These are phyloP conservation scores for Agrotis exclamationis DNA, from an alignment of 2,888 invertebrate genomes.

Conservation along the genomic window DNA sequence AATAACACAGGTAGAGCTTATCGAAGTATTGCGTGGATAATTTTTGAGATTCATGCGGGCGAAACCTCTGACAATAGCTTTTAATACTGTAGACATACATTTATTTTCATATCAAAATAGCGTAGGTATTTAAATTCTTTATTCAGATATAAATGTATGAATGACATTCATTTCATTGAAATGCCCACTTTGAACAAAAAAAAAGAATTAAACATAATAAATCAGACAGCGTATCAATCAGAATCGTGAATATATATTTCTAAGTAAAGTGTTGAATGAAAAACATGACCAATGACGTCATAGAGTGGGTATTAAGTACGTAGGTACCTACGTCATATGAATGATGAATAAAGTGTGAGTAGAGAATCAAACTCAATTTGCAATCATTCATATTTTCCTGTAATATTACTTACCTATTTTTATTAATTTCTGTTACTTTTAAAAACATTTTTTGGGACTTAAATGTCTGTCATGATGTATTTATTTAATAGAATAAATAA, in stretches of 20 bases:
- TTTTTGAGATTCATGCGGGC: too few relatives aligned
- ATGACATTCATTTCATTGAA: neutral
- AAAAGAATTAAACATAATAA: neutral
- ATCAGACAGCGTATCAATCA: neutral
- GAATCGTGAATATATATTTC: constrained; percentile 34
- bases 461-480: too few relatives aligned
- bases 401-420: too few relatives aligned
- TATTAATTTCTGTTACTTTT: too few relatives aligned
- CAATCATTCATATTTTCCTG: neutral
- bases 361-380: constrained; percentile 7
- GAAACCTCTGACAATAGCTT: too few relatives aligned
- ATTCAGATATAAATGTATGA: neutral
- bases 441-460: too few relatives aligned
- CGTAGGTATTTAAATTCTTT: too few relatives aligned
- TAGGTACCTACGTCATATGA: constrained; percentile 31
- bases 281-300: constrained; percentile 27
- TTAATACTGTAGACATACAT: too few relatives aligned
- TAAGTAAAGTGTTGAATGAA: constrained; percentile 37
- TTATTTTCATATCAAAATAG: too few relatives aligned
- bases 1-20: too few relatives aligned
- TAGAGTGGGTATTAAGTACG: neutral
- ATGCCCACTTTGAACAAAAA: neutral
- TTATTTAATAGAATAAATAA: too few relatives aligned
- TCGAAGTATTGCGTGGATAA: too few relatives aligned
- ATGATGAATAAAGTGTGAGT: constrained; percentile 36